A percentile compares a stretch with the other conserved stretches of the same genome.
Conservation (phyloP, 2,113 vertebrate species). For the Apodemus sylvaticus region DNA sequence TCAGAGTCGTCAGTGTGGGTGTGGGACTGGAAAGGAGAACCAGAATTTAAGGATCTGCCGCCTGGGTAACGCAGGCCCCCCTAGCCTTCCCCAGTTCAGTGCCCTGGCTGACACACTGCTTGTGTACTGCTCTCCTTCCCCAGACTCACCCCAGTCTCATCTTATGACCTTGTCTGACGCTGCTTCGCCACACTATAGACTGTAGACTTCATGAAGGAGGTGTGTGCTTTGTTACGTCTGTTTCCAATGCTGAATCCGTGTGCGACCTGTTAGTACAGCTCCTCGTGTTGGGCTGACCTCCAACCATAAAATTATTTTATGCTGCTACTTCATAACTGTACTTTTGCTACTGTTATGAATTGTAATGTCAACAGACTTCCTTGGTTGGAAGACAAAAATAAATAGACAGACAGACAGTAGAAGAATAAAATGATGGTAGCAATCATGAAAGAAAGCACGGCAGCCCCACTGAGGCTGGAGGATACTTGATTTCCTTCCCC, state of each 20-base stretch:
- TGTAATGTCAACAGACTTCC: conserved; percentile 13
- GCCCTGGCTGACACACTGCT: neutral
- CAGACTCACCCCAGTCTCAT: neutral
- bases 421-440: neutral
- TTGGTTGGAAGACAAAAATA: neutral
- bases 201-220: neutral
- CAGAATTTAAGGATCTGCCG: no score
- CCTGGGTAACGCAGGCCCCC: neutral
- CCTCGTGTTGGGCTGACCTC: no score
- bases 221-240: neutral
- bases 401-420: no score
- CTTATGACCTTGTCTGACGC: neutral
- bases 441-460: neutral
- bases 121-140: conserved; percentile 30
- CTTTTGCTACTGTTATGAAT: no score
- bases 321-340: no score
- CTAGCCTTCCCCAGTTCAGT: neutral
- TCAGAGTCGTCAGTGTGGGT: no score
- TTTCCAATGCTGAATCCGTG: neutral
- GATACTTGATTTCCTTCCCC: neutral
- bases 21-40: no score
- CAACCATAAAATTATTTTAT: no score
- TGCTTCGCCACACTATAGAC: conserved; percentile 14
- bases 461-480: neutral
- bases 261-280: no score